Evolutionary conservation across 1,140 invertebrate genomes (phyloP), one percentile per base, ranked within the genome.

Genomic region (Drosophila equinoxialis): DNA sequence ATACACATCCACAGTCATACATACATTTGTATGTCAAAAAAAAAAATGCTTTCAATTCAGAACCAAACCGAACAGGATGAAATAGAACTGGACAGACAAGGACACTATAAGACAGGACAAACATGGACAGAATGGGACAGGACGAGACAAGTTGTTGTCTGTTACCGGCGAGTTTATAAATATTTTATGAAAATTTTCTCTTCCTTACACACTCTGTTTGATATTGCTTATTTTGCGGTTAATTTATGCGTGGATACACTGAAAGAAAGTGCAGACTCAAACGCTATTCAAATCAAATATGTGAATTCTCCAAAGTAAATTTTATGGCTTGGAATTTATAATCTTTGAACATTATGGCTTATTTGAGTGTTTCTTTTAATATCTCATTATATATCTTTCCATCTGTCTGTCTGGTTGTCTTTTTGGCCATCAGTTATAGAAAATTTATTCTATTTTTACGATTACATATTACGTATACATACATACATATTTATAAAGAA

Each of bases 221-320:
- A 77, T 77, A 87, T 72, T 48, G 76, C 73, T 82, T 70, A 74
- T 86, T 75, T 68, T 87, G 83, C 45, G 83, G 83, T 70, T 86
- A 77, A 86, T 86, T 86, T 86, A 82, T 86, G 82, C 72, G 48
- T 35, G n/a, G 42, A 48, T 71, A 30, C 72, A 68, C 74, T 70
- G 62, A n/a, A 41, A 39, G 37, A 72, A 64, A 71, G 39, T 14
- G 30, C 1, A 23, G 20, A 23, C 20, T 23, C 20, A 23, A 23
- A n/a, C n/a, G n/a, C n/a, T n/a, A n/a, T n/a, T n/a, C n/a, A n/a
- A n/a, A n/a, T n/a, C n/a, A n/a, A n/a, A n/a, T 1, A 20, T 1
- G 1, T 20, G 20, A 20, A 20, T 20, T 20, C 20, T 20, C 20
- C 1, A 20, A 20, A 20, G 20, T 20, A 20, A 20, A 20, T 1